Conservation (phyloP, 2,888 invertebrate species). For the Sisyra nigra region DNA sequence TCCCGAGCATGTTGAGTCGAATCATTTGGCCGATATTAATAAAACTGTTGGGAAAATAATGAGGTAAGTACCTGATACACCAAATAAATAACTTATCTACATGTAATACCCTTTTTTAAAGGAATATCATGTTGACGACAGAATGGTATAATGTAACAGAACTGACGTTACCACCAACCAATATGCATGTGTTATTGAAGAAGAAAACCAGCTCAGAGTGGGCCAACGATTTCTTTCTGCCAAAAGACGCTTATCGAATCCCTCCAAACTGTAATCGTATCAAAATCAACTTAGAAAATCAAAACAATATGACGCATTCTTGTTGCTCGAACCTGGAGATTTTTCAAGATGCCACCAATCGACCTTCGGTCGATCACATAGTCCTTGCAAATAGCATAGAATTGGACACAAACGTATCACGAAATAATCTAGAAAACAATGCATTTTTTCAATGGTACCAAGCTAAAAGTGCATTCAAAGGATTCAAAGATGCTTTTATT, state of each 20-base stretch:
- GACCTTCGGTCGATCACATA: background rate
- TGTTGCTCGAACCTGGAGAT: conserved; percentile 22
- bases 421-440: conserved; percentile 20
- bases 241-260: conserved; percentile 26
- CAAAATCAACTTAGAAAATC: conserved; percentile 26
- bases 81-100: background rate
- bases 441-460: conserved; percentile 31
- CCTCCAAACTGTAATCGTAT: conserved; percentile 24
- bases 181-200: conserved; percentile 33
- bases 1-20: conserved; percentile 9
- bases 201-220: conserved; percentile 22
- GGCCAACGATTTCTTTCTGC: conserved; percentile 26
- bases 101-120: conserved; percentile 20
- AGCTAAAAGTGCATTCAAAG: conserved; percentile 35
- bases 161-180: conserved; percentile 28
- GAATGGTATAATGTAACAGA: conserved; percentile 28
- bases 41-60: conserved; percentile 11
- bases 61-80: conserved; percentile 7
- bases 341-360: conserved; percentile 16
- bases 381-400: background rate
- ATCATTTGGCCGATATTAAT: conserved; percentile 10
- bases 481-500: conserved; percentile 38
- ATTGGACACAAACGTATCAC: conserved; percentile 18
- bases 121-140: conserved; percentile 31
- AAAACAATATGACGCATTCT: conserved; percentile 14